phyloP scores from a whole-genome alignment of 2,113 vertebrate species.

The Cyanistes caeruleus region DNA sequence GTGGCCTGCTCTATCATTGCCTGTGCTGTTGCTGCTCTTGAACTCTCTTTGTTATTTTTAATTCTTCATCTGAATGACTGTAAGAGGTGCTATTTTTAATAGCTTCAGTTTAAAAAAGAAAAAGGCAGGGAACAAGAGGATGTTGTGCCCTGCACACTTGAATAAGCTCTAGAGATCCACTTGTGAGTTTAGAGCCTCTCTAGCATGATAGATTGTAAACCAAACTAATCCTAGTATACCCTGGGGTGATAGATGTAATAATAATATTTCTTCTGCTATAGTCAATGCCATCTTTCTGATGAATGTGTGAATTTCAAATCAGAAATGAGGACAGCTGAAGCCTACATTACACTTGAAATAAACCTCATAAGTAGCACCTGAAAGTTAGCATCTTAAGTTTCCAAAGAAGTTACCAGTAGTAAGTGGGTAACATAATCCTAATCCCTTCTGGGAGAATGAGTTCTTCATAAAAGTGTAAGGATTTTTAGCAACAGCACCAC shows the following conservation, averaged over 20 bases:
- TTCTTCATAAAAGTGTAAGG: neutral
- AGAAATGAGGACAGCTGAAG: neutral
- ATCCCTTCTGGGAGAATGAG: neutral
- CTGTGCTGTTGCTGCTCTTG: neutral
- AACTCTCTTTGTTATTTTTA: neutral
- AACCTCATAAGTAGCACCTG: neutral
- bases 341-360: neutral
- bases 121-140: neutral
- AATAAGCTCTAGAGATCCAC: neutral
- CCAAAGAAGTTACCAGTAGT: neutral
- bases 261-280: neutral
- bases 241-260: neutral
- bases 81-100: neutral
- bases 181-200: neutral
- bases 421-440: neutral
- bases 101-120: neutral
- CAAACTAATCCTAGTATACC: neutral
- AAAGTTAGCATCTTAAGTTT: neutral
- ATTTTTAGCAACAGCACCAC: neutral
- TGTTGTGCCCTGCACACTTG: neutral
- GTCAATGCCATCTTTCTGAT: neutral
- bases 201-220: neutral
- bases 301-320: neutral
- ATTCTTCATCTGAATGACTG: neutral
- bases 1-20: neutral